Evolutionary conservation across 1,140 invertebrate genomes (phyloP), one percentile per base, ranked within the genome.

Genomic region (Nomia melanderi): DNA sequence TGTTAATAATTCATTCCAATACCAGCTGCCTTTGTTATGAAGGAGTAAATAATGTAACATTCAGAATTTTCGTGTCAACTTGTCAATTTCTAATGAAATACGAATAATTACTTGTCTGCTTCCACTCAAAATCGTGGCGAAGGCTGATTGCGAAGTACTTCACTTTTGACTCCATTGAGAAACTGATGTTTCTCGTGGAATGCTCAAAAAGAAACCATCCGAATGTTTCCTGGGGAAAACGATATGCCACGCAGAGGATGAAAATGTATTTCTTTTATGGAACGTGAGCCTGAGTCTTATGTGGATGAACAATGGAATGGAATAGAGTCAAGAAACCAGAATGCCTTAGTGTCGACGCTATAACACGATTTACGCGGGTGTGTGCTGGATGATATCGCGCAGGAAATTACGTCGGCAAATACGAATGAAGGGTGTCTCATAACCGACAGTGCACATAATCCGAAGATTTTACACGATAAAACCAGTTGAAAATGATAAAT

Each of bases 31-130:
- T n/a, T n/a, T n/a, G n/a, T n/a, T n/a, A n/a, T n/a, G n/a, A n/a
- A n/a, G n/a, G n/a, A n/a, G n/a, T n/a, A n/a, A n/a, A n/a, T n/a
- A n/a, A n/a, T n/a, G n/a, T n/a, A n/a, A n/a, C n/a, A n/a, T n/a
- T n/a, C n/a, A n/a, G n/a, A n/a, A n/a, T n/a, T n/a, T n/a, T n/a
- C n/a, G n/a, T n/a, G n/a, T n/a, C n/a, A n/a, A n/a, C n/a, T n/a
- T n/a, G 79, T 83, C 70, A 63, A 71, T 82, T 65, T 65, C 79
- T 77, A 57, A 67, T 56, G 66, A 71, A 79, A 83, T 79, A 79
- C 62, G 70, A 50, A 75, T 57, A 29, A 75, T 75, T 75, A 44
- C 23, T 33, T 25, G 73, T 20, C 3, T 20, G 20, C 8, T 7
- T 1, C 47, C 20, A 8, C 8, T 50, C 47, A 8, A 7, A n/a